Evolutionary conservation across 2,113 vertebrate genomes (phyloP).

Genomic region (Oophaga pumilio): DNA sequence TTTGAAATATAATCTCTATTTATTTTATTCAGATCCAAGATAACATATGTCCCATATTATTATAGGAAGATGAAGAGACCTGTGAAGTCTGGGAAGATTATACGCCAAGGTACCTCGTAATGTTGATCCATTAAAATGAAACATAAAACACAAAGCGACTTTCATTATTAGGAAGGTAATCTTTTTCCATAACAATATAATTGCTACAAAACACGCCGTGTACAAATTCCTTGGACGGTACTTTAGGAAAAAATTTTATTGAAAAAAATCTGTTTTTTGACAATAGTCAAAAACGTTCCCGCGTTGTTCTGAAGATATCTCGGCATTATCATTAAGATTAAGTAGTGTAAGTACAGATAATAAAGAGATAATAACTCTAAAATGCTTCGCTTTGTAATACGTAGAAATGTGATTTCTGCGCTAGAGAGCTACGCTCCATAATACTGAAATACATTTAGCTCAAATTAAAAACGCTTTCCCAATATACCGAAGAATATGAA

Average conservation of each 20-base stretch:
- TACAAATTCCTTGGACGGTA: constrained; percentile 43
- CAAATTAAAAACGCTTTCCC: constrained; percentile 50
- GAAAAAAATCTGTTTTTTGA: constrained; percentile 39
- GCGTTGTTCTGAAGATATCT: constrained; percentile 35
- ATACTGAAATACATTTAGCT: constrained; percentile 54
- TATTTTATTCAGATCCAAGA: constrained; percentile 21
- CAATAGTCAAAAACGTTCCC: constrained; percentile 45
- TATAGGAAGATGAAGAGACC: constrained; percentile 29
- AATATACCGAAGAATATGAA: constrained; percentile 46
- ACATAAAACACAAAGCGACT: constrained; percentile 27
- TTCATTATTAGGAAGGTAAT: constrained; percentile 43
- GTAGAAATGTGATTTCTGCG: constrained; percentile 33
- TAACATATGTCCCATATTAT: constrained; percentile 35
- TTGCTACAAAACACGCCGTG: constrained; percentile 15
- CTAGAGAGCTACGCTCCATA: constrained; percentile 36
- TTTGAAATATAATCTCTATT: constrained; percentile 47
- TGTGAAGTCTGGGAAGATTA: constrained; percentile 26
- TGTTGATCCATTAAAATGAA: constrained; percentile 44
- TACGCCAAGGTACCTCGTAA: constrained; percentile 3
- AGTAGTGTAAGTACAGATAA: constrained; percentile 56
- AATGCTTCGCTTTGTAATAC: constrained; percentile 46
- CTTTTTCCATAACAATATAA: constrained; percentile 40
- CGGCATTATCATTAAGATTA: constrained; percentile 48
- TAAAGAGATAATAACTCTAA: constrained; percentile 52
- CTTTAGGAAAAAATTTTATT: constrained; percentile 38